Base-by-base conservation (phyloP, 2,113 vertebrate genomes). In the Apaloderma vittatum region DNA sequence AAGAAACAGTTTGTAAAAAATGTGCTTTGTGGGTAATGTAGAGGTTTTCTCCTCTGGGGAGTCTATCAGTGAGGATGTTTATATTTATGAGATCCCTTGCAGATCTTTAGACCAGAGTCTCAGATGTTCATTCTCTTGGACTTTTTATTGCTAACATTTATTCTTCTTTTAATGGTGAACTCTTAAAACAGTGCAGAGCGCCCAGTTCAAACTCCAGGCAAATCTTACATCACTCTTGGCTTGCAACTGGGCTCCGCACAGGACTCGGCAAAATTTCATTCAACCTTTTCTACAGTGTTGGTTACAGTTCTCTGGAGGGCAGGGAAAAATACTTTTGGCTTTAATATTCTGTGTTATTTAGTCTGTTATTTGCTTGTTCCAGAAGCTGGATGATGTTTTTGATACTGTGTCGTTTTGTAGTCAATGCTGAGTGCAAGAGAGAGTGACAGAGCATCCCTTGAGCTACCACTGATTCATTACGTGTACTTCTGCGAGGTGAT, bases 61-160 rank as follows among this genome's bases (percentile, higher is more conserved):
- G 75, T 76, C 67, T 54, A 18, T 66, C 43, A 48, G 63, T 5
- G 46, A 77, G 34, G 55, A 76, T 73, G 34, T 86, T 93, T 91
- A 23, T 77, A 76, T 86, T 82, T 86, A 61, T 77, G 73, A 91
- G 73, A 66, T 51, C 37, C 18, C 80, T 91, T 78, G 43, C 37
- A 95, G 73, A 84, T 75, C 65, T 91, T 95, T 43, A 89, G 59
- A 22, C 75, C 34, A 12, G 29, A 37, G 43, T 91, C 49, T 94
- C 68, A 74, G 30, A 67, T 72, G 55, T 92, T 78, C 26, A 11
- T 91, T 88, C 34, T 84, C 34, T 86, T 76, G 61, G 67, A 49
- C 22, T 48, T 93, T 93, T 92, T 76, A 83, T 86, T 86, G 55
- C 55, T 92, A 74, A 63, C 32, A 12, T 62, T 92, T 86, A 83